Evolutionary conservation across 2,797 vertebrate genomes (phyloP), one percentile per base, ranked within the genome.

Genomic region (Loriculus beryllinus): DNA sequence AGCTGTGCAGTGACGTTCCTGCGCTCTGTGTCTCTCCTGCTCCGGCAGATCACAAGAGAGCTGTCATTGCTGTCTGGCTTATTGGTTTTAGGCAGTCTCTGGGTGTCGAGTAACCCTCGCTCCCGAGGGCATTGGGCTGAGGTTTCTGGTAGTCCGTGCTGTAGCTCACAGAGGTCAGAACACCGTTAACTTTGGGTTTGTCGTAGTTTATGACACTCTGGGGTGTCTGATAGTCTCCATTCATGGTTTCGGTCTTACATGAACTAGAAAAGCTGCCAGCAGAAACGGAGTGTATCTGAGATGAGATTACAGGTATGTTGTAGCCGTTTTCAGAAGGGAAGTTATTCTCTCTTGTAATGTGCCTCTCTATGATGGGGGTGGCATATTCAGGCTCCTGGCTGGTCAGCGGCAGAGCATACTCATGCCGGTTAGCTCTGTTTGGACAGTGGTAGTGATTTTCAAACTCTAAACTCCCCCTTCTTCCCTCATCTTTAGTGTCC

Each of bases 281-380:
- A 12, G 98, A 93, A 16, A 98, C 97, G 4, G 98, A 97, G 9
- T 97, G 97, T 82, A 97, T 97, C 88, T 97, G 98, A 47, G 97
- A 95, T 2, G 98, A 96, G 67, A 76, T 31, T 0, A 96, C 97
- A 0, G 98, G 98, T 29, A 98, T 86, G 1, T 96, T 98, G 97
- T 98, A 98, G 91, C 98, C 97, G 0, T 96, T 95, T 60, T 97
- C 98, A 6, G 96, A 92, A 3, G 98, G 64, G 64, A 98, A 98
- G 39, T 89, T 85, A n/a, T 95, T 97, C 60, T 98, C 98, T 26
- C 97, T 97, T 35, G 96, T 96, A 42, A 72, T 20, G 43, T 97
- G 98, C 25, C 98, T 97, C 91, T 98, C 98, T 69, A 98, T 97
- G 91, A 99, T 98, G 90, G 98, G 98, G 10, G 98, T 99, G 95